A percentile compares a stretch with the other conserved stretches of the same genome.
Evolutionary conservation across 2,113 vertebrate species (phyloP).

Genomic region (Aviceda subcristata): DNA sequence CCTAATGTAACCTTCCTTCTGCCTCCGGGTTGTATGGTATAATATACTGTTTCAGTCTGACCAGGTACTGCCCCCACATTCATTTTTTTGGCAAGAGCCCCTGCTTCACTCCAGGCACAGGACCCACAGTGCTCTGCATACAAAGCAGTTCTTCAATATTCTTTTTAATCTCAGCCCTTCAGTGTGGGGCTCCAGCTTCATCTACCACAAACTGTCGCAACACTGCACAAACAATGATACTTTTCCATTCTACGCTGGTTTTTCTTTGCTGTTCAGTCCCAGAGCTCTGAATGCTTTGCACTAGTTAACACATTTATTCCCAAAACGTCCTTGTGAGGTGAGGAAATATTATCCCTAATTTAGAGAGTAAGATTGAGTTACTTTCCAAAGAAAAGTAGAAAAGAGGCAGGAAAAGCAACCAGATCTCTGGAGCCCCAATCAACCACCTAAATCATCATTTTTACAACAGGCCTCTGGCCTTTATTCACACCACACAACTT

Average conservation of each 20-base stretch:
- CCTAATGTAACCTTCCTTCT: conserved; percentile 20
- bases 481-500: conserved; percentile 40
- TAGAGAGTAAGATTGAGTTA: not conserved
- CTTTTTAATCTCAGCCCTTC: conserved; percentile 34
- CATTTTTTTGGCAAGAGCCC: conserved; percentile 23
- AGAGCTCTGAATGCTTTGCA: not conserved
- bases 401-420: not conserved
- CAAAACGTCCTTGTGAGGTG: not conserved
- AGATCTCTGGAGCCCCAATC: not conserved
- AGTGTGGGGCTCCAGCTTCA: not conserved
- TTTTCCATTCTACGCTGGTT: not conserved
- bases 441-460: conserved; percentile 25
- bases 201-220: not conserved
- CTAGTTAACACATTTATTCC: not conserved
- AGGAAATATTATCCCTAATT: not conserved
- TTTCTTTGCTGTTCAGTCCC: not conserved
- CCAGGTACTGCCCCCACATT: conserved; percentile 41
- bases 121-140: not conserved
- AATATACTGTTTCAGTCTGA: not conserved
- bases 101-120: conserved; percentile 10
- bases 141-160: conserved; percentile 56
- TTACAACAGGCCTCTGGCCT: conserved; percentile 35
- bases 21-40: not conserved
- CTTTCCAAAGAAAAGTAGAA: conserved; percentile 4
- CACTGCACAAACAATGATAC: not conserved